A percentile compares a stretch with the other conserved stretches of the same genome.
Conservation (phyloP, 2,888 invertebrate species). For the Athrips mouffetella region DNA sequence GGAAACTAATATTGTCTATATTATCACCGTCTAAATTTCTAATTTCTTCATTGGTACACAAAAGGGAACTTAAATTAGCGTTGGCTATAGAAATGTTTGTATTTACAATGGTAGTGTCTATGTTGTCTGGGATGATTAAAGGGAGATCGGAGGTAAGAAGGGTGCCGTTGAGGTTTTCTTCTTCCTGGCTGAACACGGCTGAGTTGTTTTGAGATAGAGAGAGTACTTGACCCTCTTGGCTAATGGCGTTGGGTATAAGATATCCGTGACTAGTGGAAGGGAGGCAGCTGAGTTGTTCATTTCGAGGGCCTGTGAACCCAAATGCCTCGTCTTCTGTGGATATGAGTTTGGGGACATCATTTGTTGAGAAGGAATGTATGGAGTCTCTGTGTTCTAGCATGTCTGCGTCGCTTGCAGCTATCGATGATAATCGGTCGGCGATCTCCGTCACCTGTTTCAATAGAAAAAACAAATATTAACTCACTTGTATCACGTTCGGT, state of each 20-base stretch:
- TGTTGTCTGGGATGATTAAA: constrained; percentile 62
- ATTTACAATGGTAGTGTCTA: constrained; percentile 61
- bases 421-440: constrained; percentile 66
- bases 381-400: constrained; percentile 49
- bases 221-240: constrained; percentile 76
- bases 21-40: constrained; percentile 52
- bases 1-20: constrained; percentile 54
- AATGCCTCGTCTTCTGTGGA: constrained; percentile 50
- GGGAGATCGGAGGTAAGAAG: constrained; percentile 54
- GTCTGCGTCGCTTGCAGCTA: constrained; percentile 56
- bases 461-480: too few species aligned
- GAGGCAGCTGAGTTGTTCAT: constrained; percentile 68
- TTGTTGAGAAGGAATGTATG: constrained; percentile 67
- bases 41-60: constrained; percentile 73
- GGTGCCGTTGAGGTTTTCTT: constrained; percentile 43
- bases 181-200: constrained; percentile 64
- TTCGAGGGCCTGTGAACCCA: constrained; percentile 50
- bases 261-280: constrained; percentile 82
- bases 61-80: constrained; percentile 78
- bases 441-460: constrained; percentile 59
- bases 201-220: constrained; percentile 72
- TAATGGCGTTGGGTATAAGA: constrained; percentile 80
- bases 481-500: too few species aligned
- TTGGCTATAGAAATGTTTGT: constrained; percentile 81
- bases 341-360: constrained; percentile 62